Base-by-base conservation (phyloP, 1,140 invertebrate species). In the Drosophila fuyamai region DNA sequence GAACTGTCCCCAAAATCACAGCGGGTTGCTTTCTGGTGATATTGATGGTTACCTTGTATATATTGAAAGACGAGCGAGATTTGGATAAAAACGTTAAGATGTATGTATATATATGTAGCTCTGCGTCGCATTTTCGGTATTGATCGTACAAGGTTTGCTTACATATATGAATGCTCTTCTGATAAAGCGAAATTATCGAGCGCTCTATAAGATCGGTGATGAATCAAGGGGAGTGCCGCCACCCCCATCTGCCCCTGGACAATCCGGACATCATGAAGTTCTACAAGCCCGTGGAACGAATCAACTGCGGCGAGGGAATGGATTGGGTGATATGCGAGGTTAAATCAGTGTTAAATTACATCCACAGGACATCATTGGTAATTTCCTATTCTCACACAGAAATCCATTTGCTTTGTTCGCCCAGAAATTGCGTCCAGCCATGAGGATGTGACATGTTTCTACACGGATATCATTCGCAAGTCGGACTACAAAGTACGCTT, bases 201-300 rank as follows among this genome's bases (percentile, higher is more conserved):
- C 89, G 93, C 48, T 91, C 89, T 1, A 93, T 93, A 61, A 75
- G 90, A 29, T 92, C 82, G 0, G 43, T 79, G 62, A 81, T 90
- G 46, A 93, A 92, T 80, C 89, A 88, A 35, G 79, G 81, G 23
- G 93, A 93, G 13, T 96, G 96, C 77, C 94, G 94, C 48, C 94
- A 95, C 74, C 96, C 96, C 0, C 90, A 94, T 16, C 92, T 97
- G 18, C 94, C 95, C 4, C 79, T 96, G 44, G 93, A 94, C 73
- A 94, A 95, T 81, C 94, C 95, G 10, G 95, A 95, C 74, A 95
- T 97, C 56, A 95, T 95, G 93, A 94, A 94, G 88, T 96, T 95
- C 74, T 94, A 96, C 48, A 93, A 95, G 47, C 79, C 94, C 40
- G 94, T 94, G 14, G 92, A 94, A 4, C 94, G 94, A 50, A 93